phyloP scores from a whole-genome alignment of 2,888 invertebrate genomes.

The Pecten maximus region DNA sequence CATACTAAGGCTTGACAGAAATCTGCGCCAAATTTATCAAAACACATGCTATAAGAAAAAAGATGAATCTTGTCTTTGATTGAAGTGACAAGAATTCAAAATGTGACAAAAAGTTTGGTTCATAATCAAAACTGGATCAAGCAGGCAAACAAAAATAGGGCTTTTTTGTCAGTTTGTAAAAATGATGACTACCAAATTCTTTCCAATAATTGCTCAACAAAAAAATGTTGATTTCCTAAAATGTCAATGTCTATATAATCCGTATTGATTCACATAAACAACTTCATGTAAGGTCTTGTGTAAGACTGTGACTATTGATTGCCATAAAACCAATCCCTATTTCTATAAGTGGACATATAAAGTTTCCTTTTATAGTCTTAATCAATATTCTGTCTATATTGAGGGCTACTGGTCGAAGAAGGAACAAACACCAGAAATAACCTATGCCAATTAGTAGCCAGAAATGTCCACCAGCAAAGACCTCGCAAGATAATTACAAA shows the following conservation, averaged over 20 bases:
- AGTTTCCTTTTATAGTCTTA: constrained; percentile 26
- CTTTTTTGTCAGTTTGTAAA: not conserved
- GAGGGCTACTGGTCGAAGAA: not conserved
- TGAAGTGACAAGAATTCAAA: no score
- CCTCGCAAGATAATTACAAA: not conserved
- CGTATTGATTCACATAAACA: not conserved
- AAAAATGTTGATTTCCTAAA: not conserved
- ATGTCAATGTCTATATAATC: not conserved
- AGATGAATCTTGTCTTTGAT: not conserved
- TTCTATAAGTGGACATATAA: constrained; percentile 28
- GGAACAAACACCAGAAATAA: not conserved
- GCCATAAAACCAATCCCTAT: not conserved
- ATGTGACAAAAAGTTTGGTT: no score
- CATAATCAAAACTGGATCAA: no score
- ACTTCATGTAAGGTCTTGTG: not conserved
- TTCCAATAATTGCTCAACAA: not conserved
- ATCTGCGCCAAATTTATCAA: not conserved
- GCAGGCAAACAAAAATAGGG: no score
- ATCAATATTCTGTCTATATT: constrained; percentile 29
- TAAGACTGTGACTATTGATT: constrained; percentile 18
- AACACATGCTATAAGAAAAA: not conserved
- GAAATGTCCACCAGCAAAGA: constrained; percentile 6
- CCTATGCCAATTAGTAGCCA: not conserved
- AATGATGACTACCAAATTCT: not conserved
- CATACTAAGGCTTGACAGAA: not conserved